phyloP scores from a whole-genome alignment of 2,113 vertebrate species.

The Potamarius usumacintae region DNA sequence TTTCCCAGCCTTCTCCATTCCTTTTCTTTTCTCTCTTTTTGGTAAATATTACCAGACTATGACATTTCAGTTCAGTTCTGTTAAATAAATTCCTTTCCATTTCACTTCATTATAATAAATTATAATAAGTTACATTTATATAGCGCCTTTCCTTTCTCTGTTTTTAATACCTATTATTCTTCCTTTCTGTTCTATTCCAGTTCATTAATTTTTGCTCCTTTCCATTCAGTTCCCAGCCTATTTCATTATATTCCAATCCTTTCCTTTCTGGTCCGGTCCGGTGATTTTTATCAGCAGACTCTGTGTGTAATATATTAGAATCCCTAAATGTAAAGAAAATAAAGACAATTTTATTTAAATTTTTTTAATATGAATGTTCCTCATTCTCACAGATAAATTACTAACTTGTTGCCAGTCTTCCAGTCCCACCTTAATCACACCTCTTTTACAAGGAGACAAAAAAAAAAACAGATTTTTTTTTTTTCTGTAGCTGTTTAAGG shows the following conservation, averaged over 20 bases:
- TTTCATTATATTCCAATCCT: neutral
- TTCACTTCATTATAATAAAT: too few species aligned
- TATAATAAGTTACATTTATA: too few species aligned
- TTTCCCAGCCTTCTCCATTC: neutral
- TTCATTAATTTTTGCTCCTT: neutral
- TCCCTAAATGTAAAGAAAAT: too few species aligned
- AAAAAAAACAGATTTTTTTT: neutral
- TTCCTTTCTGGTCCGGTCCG: neutral
- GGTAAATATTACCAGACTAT: too few species aligned
- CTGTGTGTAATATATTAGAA: too few species aligned
- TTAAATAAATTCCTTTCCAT: neutral
- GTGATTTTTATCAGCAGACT: neutral
- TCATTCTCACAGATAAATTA: neutral
- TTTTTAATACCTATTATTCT: neutral
- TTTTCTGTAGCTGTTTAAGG: neutral
- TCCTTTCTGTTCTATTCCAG: neutral
- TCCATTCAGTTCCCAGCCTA: neutral
- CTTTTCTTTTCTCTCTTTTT: neutral
- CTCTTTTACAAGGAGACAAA: neutral
- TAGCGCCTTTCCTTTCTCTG: neutral
- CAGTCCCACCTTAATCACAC: neutral
- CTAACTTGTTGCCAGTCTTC: neutral
- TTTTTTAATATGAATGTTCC: neutral
- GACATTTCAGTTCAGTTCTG: neutral
- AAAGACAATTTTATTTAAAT: neutral